phyloP scores from a whole-genome alignment of 2,113 vertebrate species.

The Eulacestoma nigropectus region DNA sequence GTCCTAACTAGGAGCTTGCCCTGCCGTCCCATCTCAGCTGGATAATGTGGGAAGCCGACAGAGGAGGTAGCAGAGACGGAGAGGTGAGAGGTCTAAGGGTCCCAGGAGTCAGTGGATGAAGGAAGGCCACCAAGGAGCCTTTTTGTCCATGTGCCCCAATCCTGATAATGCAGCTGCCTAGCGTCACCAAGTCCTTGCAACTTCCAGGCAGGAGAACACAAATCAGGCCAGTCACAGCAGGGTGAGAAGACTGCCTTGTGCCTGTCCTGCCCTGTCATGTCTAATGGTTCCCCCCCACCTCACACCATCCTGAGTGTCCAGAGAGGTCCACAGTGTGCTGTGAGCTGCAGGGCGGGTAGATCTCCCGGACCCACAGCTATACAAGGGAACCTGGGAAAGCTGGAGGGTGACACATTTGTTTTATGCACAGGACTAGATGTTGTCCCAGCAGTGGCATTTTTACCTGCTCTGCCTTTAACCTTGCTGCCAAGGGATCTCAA shows the following conservation, averaged over 20 bases:
- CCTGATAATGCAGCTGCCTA: neutral
- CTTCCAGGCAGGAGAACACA: neutral
- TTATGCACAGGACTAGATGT: neutral
- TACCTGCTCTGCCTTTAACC: neutral
- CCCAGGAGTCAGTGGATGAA: neutral
- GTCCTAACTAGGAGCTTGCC: neutral
- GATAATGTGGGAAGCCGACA: neutral
- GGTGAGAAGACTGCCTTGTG: neutral
- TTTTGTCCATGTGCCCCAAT: neutral
- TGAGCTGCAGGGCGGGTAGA: neutral
- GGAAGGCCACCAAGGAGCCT: neutral
- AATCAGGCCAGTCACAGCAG: neutral
- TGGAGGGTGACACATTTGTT: accelerated
- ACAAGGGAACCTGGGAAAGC: neutral
- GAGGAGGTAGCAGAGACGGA: neutral
- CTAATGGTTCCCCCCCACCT: accelerated
- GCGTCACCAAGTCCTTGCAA: neutral
- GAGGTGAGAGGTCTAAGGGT: neutral
- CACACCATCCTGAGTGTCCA: neutral
- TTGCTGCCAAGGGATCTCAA: accelerated
- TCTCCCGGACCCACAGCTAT: accelerated
- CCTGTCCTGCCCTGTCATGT: neutral
- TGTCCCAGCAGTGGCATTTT: neutral
- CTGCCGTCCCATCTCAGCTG: neutral
- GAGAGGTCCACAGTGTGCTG: accelerated